A percentile compares a stretch with the other conserved stretches of the same genome.
Evolutionary conservation across 2,113 vertebrate species (phyloP).

Genomic region (Thinocorus orbignyianus): DNA sequence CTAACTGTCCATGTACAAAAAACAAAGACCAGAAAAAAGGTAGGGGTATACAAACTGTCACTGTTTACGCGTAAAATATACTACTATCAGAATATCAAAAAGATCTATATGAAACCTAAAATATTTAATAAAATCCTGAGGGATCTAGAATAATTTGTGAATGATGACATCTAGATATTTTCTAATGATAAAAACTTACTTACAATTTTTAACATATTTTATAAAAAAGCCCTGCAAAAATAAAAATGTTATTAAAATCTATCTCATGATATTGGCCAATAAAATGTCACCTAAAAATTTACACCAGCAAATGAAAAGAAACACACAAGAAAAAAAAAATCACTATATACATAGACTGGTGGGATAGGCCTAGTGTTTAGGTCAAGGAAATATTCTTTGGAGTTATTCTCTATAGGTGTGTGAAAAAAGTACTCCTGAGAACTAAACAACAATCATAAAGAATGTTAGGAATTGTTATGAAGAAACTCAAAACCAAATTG

Average conservation of each 20-base stretch:
- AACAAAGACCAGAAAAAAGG: background rate
- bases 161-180: background rate
- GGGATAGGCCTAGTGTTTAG: background rate
- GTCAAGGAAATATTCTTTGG: background rate
- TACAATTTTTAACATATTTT: background rate
- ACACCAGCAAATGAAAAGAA: background rate
- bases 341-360: background rate
- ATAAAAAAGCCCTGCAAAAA: accelerated
- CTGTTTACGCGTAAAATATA: background rate
- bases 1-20: background rate
- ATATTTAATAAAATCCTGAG: background rate
- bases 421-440: background rate
- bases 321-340: background rate
- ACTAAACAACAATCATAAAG: background rate
- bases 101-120: background rate
- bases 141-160: background rate
- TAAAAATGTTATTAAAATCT: background rate
- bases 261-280: background rate
- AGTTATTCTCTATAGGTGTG: background rate
- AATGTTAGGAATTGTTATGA: background rate
- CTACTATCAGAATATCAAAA: background rate
- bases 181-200: background rate
- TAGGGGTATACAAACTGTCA: background rate
- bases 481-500: background rate
- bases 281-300: background rate